Percentiles rank a stretch among this genome's conserved stretches.
Evolutionary conservation across 2,888 invertebrate species (phyloP).

Genomic region (Arrhopalites spinosus): DNA sequence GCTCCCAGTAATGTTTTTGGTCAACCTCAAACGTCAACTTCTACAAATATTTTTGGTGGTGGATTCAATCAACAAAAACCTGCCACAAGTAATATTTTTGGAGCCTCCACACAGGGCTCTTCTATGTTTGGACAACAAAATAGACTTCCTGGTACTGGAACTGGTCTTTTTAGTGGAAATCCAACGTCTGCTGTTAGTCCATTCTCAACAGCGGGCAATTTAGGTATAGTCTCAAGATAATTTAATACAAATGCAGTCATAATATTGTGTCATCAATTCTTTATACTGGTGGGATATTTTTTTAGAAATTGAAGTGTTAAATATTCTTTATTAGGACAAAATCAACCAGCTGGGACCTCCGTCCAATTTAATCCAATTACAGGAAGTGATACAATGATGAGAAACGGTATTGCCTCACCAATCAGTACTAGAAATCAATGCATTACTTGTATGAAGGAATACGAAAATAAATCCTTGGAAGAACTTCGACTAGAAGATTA

Average conservation of each 20-base stretch:
- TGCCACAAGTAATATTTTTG: conserved; percentile 45
- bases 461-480: conserved; percentile 91
- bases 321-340: too few relatives aligned
- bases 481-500: conserved; percentile 95
- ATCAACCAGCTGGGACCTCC: conserved; percentile 47
- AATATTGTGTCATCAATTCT: too few relatives aligned
- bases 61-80: conserved; percentile 45
- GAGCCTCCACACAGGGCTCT: conserved; percentile 39
- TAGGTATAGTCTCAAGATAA: background rate
- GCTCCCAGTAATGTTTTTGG: conserved; percentile 48
- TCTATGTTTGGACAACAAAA: conserved; percentile 49
- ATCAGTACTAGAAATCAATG: conserved; percentile 95
- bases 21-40: conserved; percentile 44
- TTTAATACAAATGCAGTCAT: background rate
- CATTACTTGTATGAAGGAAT: conserved; percentile 98
- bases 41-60: conserved; percentile 49
- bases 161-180: conserved; percentile 43
- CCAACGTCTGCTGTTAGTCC: conserved; percentile 43
- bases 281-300: too few relatives aligned
- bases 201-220: conserved; percentile 33
- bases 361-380: conserved; percentile 61
- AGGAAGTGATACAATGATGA: conserved; percentile 89
- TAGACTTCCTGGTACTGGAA: conserved; percentile 40
- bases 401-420: conserved; percentile 79
- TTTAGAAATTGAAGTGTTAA: too few relatives aligned